Percentiles rank a stretch among this genome's conserved stretches.
Conservation (phyloP, 1,140 invertebrate species). For the Eulimnadia texana region DNA sequence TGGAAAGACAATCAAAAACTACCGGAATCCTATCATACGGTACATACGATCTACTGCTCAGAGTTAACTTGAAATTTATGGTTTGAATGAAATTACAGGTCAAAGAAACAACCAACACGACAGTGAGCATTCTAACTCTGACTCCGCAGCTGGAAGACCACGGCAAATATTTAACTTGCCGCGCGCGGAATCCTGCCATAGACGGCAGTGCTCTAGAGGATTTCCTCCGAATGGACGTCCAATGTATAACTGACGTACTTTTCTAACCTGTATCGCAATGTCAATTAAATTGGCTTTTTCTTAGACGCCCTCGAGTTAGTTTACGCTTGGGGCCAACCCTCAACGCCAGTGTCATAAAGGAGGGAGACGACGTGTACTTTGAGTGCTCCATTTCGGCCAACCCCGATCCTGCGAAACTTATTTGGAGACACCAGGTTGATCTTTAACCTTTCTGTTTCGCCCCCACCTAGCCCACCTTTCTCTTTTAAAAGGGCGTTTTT, state of each 20-base stretch:
- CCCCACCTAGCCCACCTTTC: background rate
- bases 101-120: conserved; percentile 25
- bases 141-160: conserved; percentile 26
- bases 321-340: conserved; percentile 31
- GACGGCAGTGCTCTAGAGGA: conserved; percentile 25
- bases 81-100: conserved; percentile 16
- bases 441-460: too few relatives aligned
- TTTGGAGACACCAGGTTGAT: conserved; percentile 36
- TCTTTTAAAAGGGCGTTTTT: background rate
- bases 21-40: conserved; percentile 2
- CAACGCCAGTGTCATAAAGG: conserved; percentile 30
- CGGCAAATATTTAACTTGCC: conserved; percentile 26
- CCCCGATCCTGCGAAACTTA: conserved; percentile 32
- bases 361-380: conserved; percentile 35
- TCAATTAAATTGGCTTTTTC: background rate
- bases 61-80: background rate
- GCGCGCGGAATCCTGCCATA: conserved; percentile 27
- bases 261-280: background rate
- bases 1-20: conserved; percentile 34
- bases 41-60: background rate
- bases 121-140: conserved; percentile 26
- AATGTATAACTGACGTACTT: conserved; percentile 27
- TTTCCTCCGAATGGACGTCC: conserved; percentile 26
- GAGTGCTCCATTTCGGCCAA: conserved; percentile 33
- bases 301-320: conserved; percentile 10